Conservation (phyloP, 2,113 vertebrate genomes). For the Ceyx margarethae region DNA sequence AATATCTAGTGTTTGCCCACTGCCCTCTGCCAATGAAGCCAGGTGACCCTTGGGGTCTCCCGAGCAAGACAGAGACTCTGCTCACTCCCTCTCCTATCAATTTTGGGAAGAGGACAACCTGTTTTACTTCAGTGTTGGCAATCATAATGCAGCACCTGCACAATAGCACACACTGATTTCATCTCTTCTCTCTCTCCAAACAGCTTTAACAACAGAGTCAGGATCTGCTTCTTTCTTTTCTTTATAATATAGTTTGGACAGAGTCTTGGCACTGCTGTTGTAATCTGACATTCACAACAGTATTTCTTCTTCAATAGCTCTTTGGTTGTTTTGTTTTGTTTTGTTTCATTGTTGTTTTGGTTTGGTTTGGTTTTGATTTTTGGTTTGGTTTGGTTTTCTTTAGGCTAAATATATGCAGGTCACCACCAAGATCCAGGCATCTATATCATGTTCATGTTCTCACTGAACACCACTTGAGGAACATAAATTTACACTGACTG, state of each 20-base stretch:
- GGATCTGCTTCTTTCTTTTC: background rate
- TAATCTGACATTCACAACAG: background rate
- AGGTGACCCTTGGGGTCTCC: background rate
- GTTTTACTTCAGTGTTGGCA: background rate
- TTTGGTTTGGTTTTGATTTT: background rate
- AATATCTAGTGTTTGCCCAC: background rate
- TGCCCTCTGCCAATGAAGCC: background rate
- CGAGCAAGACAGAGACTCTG: background rate
- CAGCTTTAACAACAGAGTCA: background rate
- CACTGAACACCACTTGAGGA: background rate
- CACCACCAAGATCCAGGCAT: background rate
- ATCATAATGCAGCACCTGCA: background rate
- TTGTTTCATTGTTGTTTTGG: background rate
- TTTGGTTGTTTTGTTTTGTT: background rate
- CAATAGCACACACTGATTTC: background rate
- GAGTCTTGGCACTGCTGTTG: background rate
- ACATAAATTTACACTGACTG: background rate
- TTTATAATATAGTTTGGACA: background rate
- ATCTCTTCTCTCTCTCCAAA: background rate
- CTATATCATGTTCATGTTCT: background rate
- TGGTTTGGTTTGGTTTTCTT: background rate
- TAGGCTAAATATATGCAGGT: background rate
- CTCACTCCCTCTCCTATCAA: background rate
- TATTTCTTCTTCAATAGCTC: background rate
- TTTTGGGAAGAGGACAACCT: background rate